These are phyloP conservation scores for Philaethria dido DNA, from an alignment of 2,888 invertebrate species.

Conservation along the genomic window DNA sequence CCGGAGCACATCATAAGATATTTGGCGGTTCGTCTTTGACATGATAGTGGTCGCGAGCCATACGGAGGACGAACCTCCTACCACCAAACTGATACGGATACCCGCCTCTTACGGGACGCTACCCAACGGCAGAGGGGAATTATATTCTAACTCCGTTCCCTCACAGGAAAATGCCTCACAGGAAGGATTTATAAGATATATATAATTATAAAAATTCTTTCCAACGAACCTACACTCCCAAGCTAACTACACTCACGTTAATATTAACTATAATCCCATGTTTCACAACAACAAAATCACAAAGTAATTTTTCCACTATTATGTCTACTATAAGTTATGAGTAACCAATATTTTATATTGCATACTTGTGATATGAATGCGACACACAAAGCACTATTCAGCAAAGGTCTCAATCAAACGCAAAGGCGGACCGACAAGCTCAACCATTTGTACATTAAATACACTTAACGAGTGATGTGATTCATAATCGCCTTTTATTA, in stretches of 20 bases:
- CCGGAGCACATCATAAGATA: no score
- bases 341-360: constrained; percentile 33
- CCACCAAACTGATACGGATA: no score
- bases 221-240: no score
- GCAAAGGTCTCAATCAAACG: constrained; percentile 52
- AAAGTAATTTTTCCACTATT: constrained; percentile 1
- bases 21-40: no score
- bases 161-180: no score
- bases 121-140: no score
- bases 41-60: no score
- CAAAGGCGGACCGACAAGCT: constrained; percentile 56
- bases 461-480: constrained; percentile 80
- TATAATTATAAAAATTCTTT: no score
- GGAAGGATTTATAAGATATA: no score
- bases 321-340: neutral
- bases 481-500: constrained; percentile 73
- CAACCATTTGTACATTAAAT: constrained; percentile 78
- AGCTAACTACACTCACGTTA: neutral
- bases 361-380: constrained; percentile 23
- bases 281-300: neutral
- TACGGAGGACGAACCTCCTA: no score
- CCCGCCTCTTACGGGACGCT: no score
- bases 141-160: no score
- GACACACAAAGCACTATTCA: constrained; percentile 35
- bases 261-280: neutral